A percentile compares a stretch with the other conserved stretches of the same genome.
Conservation (phyloP, 2,113 vertebrate genomes). For the Shinisaurus crocodilurus region DNA sequence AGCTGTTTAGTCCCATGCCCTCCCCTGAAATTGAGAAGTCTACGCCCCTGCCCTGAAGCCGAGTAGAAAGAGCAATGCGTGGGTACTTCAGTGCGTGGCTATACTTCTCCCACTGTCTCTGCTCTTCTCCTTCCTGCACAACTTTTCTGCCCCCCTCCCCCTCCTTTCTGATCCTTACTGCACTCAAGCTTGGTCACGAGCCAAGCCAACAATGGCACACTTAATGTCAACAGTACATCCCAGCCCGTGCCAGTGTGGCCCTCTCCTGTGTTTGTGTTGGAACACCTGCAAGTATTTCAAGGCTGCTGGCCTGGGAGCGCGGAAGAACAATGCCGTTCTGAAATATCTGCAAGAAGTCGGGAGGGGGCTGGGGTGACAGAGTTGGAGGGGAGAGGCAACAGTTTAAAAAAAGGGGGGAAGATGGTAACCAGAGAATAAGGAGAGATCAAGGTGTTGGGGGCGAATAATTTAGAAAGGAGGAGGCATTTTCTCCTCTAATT, state of each 20-base stretch:
- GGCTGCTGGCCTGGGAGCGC: neutral
- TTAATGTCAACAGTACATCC: neutral
- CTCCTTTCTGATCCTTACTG: neutral
- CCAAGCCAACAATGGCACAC: neutral
- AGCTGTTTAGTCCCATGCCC: too few species aligned
- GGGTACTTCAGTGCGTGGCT: neutral
- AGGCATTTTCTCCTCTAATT: neutral
- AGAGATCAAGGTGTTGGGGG: neutral
- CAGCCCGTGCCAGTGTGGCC: neutral
- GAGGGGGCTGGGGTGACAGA: neutral
- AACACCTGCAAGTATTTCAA: constrained; percentile 21
- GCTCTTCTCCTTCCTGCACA: too few species aligned
- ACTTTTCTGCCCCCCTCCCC: neutral
- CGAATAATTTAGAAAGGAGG: neutral
- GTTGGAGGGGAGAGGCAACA: neutral
- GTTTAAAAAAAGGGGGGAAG: neutral
- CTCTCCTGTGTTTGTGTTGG: constrained; percentile 15
- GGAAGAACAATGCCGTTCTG: too few species aligned
- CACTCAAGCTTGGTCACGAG: neutral
- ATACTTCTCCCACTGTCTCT: neutral
- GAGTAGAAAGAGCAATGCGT: neutral
- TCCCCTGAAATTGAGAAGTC: too few species aligned
- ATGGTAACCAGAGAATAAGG: neutral
- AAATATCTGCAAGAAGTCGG: neutral
- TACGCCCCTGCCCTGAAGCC: neutral